phyloP scores from a whole-genome alignment of 2,888 invertebrate species.

The Steinernema carpocapsae region DNA sequence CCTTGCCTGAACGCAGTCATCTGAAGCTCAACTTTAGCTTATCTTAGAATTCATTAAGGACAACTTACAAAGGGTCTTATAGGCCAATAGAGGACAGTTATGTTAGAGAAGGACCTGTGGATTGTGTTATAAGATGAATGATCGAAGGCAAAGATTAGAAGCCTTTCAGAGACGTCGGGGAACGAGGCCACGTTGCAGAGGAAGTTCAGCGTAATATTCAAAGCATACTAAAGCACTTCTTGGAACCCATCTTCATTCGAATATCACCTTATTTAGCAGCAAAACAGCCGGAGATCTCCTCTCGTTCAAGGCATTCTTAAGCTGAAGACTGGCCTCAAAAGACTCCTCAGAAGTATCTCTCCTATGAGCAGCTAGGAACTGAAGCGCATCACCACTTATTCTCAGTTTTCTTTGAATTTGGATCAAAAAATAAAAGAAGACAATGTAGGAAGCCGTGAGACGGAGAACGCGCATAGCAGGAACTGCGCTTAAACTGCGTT shows the following conservation, averaged over 20 bases:
- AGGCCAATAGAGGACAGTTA: constrained; percentile 53
- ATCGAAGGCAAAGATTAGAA: constrained; percentile 61
- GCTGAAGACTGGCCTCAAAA: background rate
- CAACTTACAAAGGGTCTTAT: constrained; percentile 54
- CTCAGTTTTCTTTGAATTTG: constrained; percentile 12
- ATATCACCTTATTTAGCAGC: constrained; percentile 46
- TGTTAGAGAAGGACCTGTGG: constrained; percentile 49
- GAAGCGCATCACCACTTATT: background rate
- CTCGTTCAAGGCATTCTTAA: background rate
- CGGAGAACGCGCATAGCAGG: background rate
- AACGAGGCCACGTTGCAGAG: constrained; percentile 59
- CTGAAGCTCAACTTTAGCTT: constrained; percentile 42
- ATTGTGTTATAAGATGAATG: constrained; percentile 50
- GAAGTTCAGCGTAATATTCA: constrained; percentile 64
- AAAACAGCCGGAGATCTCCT: constrained; percentile 45
- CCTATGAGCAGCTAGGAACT: background rate
- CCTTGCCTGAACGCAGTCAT: constrained; percentile 54
- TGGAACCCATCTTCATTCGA: background rate
- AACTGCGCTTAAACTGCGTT: too few relatives aligned
- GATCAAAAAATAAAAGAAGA: background rate
- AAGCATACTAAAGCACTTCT: constrained; percentile 56
- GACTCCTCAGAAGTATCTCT: constrained; percentile 6
- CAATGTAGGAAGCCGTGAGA: background rate
- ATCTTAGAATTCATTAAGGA: background rate
- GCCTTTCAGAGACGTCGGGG: constrained; percentile 44